These are phyloP conservation scores for Pangasianodon hypophthalmus DNA, from an alignment of 2,113 vertebrate species.

Conservation along the genomic window DNA sequence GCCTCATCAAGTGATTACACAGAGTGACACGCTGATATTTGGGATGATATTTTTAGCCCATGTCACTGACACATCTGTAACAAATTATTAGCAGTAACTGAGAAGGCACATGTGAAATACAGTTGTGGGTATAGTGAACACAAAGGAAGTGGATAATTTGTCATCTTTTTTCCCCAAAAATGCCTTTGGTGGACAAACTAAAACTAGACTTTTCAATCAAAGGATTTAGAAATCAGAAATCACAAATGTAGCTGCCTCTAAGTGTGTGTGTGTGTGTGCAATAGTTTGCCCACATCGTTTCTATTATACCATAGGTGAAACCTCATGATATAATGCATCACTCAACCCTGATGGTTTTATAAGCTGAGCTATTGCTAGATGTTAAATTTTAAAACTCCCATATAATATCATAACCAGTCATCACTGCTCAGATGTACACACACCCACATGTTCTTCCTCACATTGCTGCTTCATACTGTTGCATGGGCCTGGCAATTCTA, in stretches of 20 bases:
- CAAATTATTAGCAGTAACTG: neutral
- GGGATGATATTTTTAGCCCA: neutral
- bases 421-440: neutral
- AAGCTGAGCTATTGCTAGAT: neutral
- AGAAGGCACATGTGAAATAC: neutral
- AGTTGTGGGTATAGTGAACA: neutral
- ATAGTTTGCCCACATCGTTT: neutral
- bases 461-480: slow-evolving; percentile 53
- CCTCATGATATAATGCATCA: neutral
- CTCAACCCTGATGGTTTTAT: neutral
- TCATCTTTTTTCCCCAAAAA: neutral
- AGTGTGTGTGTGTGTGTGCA: neutral
- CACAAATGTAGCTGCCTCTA: neutral
- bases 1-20: neutral
- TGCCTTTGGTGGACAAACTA: neutral
- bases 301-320: neutral
- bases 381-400: neutral
- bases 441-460: slow-evolving; percentile 40
- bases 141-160: neutral
- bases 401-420: neutral
- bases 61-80: neutral
- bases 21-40: neutral
- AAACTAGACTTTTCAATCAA: neutral
- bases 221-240: neutral
- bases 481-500: slow-evolving; percentile 48